Percentiles rank a stretch among this genome's conserved stretches.
phyloP scores from a whole-genome alignment of 2,113 vertebrate species.

The Orcinus orca region DNA sequence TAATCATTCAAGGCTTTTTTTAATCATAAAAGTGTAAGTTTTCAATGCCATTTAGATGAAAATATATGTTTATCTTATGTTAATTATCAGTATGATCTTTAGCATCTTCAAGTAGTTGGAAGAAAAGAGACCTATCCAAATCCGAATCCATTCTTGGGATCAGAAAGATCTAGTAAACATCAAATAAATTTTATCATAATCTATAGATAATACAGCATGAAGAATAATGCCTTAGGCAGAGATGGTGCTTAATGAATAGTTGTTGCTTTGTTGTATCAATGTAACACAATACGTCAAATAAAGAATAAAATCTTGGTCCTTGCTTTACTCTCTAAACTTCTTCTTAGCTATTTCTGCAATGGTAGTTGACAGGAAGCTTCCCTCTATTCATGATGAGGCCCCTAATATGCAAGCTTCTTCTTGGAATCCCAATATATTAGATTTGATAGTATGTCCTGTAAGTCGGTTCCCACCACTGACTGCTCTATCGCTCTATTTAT shows the following conservation, averaged over 20 bases:
- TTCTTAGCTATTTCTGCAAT: neutral
- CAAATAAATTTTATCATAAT: neutral
- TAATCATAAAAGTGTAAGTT: neutral
- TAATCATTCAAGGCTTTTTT: neutral
- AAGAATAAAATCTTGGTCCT: neutral
- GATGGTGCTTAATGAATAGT: neutral
- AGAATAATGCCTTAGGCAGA: neutral
- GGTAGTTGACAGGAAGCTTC: neutral
- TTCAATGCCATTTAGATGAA: neutral
- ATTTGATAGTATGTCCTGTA: neutral
- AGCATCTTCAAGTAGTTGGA: neutral
- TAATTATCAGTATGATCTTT: neutral
- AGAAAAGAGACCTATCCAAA: neutral
- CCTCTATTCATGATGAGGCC: neutral
- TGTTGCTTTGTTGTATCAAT: neutral
- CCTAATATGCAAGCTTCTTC: neutral
- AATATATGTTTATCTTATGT: neutral
- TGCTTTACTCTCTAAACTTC: neutral
- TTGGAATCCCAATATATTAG: neutral
- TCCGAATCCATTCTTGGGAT: neutral
- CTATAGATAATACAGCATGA: neutral
- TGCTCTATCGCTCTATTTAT: neutral
- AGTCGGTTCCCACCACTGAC: neutral
- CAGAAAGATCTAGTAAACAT: neutral
- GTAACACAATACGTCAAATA: neutral